These are phyloP conservation scores for Halisarca cf. caerulea DNA, from an alignment of 37 sponge, comb jelly and placozoan species.

Conservation along the genomic window DNA sequence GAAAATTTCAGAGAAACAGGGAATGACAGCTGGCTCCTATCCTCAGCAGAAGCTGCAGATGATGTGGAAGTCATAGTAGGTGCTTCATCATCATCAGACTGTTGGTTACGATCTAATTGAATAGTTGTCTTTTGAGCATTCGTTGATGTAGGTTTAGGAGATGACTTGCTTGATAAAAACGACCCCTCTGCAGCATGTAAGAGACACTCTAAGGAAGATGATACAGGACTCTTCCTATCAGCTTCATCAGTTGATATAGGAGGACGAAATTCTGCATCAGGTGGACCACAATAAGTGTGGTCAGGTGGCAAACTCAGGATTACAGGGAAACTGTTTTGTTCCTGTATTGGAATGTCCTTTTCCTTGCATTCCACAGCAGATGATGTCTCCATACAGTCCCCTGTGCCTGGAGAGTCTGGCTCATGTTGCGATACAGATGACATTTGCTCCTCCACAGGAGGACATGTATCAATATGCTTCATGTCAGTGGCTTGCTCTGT, in stretches of 20 bases:
- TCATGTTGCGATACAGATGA: too few species aligned
- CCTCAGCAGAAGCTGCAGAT: background rate
- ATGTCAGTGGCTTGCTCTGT: too few species aligned
- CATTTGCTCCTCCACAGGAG: too few species aligned
- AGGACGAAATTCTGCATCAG: background rate
- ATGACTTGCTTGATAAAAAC: background rate
- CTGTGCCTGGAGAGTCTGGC: too few species aligned
- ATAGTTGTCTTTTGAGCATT: background rate
- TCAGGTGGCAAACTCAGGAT: background rate
- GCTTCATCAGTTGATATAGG: background rate
- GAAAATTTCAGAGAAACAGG: constrained; percentile 15
- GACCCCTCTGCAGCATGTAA: constrained; percentile 23
- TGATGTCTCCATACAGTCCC: too few species aligned
- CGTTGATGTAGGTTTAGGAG: background rate
- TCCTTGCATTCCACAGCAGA: background rate
- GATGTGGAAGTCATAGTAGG: background rate
- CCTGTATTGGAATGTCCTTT: background rate
- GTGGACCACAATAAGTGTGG: constrained; percentile 24
- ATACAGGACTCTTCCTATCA: too few species aligned
- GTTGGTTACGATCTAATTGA: too few species aligned
- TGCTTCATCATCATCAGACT: too few species aligned
- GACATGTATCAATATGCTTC: too few species aligned
- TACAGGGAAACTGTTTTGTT: background rate
- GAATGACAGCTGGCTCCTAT: background rate
- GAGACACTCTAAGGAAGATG: background rate